phyloP scores from a whole-genome alignment of 2,113 vertebrate genomes.

The Caloenas nicobarica region DNA sequence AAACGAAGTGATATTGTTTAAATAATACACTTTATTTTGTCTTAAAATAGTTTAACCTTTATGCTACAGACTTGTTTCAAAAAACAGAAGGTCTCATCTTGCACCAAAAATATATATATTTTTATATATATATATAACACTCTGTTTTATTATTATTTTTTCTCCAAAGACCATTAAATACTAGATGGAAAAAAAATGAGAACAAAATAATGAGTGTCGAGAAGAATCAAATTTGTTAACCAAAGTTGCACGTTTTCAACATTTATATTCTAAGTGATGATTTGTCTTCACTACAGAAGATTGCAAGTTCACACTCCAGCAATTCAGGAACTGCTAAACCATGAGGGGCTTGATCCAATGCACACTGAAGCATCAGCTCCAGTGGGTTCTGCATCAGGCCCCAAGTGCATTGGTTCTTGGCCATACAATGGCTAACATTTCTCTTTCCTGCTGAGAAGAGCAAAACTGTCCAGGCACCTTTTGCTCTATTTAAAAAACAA shows the following conservation, averaged over 20 bases:
- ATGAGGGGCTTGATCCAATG: neutral
- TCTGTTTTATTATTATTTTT: conserved; percentile 82
- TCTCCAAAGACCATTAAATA: conserved; percentile 90
- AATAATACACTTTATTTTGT: conserved; percentile 93
- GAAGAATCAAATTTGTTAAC: conserved; percentile 52
- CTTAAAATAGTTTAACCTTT: conserved; percentile 98
- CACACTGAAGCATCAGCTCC: neutral
- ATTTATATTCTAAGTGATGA: conserved; percentile 65
- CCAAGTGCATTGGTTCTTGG: conserved; percentile 70
- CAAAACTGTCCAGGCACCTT: conserved; percentile 56
- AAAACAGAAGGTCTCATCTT: conserved; percentile 87
- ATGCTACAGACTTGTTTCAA: conserved; percentile 96
- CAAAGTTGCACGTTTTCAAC: conserved; percentile 63
- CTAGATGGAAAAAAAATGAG: conserved; percentile 81
- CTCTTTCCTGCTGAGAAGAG: conserved; percentile 64
- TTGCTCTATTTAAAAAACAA: conserved; percentile 56
- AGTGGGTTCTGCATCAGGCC: neutral
- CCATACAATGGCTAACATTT: conserved; percentile 72
- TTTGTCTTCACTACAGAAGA: conserved; percentile 72
- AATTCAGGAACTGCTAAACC: conserved; percentile 61
- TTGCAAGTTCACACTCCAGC: conserved; percentile 62
- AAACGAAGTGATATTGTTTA: conserved; percentile 78
- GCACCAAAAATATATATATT: conserved; percentile 84
- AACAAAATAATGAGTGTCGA: conserved; percentile 73
- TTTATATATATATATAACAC: conserved; percentile 78